Evolutionary conservation across 2,113 vertebrate species (phyloP).

Genomic region (Drymodes brunneopygia): DNA sequence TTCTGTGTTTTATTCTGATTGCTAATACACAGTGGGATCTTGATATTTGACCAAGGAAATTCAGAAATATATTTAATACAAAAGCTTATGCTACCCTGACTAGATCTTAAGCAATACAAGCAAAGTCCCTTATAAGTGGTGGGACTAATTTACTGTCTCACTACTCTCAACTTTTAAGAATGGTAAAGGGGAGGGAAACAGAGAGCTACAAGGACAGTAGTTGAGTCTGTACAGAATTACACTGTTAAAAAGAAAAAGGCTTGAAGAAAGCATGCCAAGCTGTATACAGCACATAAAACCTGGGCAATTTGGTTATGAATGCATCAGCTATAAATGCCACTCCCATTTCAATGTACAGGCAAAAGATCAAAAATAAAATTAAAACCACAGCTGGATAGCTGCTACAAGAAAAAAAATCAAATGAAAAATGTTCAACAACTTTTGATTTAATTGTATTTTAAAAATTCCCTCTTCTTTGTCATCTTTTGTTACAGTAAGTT

Average conservation of each 20-base stretch:
- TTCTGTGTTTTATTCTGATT: constrained; percentile 39
- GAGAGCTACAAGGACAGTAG: not conserved
- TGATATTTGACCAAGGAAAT: not conserved
- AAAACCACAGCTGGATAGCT: not conserved
- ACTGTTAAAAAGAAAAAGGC: not conserved
- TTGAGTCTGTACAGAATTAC: not conserved
- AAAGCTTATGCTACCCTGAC: not conserved
- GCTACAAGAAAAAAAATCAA: not conserved
- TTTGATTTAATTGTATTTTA: not conserved
- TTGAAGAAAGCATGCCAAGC: not conserved
- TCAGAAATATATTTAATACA: not conserved
- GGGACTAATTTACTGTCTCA: not conserved
- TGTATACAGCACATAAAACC: not conserved
- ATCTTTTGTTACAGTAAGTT: not conserved
- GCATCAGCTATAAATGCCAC: not conserved
- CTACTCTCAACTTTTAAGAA: not conserved
- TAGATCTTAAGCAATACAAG: not conserved
- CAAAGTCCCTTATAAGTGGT: not conserved
- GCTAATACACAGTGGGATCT: not conserved
- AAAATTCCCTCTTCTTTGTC: not conserved
- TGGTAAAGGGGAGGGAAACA: not conserved
- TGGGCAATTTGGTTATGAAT: not conserved
- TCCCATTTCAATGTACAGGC: not conserved
- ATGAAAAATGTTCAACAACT: not conserved
- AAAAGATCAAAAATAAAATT: not conserved